Evolutionary conservation across 2,888 invertebrate genomes (phyloP).

Genomic region (Pyrochroa serraticornis): DNA sequence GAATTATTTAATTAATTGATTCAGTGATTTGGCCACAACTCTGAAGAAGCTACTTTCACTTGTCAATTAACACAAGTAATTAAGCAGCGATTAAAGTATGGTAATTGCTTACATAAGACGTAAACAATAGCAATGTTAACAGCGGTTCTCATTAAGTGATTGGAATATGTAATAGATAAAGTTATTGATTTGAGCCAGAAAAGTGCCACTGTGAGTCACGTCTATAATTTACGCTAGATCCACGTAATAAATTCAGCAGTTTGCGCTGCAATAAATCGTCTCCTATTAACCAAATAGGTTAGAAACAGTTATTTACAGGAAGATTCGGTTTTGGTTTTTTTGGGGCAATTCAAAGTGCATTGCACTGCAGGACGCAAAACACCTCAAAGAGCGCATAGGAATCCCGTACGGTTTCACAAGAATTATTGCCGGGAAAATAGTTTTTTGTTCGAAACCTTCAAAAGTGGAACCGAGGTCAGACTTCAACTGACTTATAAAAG

Average conservation of each 20-base stretch:
- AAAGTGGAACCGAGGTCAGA: constrained; percentile 30
- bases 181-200: not conserved
- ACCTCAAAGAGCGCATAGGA: constrained; percentile 46
- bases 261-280: constrained; percentile 48
- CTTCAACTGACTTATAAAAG: constrained; percentile 9
- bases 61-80: no score
- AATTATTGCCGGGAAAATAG: constrained; percentile 53
- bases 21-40: no score
- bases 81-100: no score
- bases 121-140: no score
- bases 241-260: constrained; percentile 26
- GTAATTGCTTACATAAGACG: no score
- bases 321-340: constrained; percentile 33
- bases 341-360: constrained; percentile 51
- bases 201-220: constrained; percentile 12
- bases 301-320: constrained; percentile 51
- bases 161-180: no score
- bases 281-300: constrained; percentile 53
- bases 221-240: not conserved
- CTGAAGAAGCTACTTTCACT: no score
- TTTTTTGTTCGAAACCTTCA: constrained; percentile 45
- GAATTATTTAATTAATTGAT: no score
- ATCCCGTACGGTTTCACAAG: constrained; percentile 47
- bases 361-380: constrained; percentile 49
- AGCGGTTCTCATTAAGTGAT: no score